These are phyloP conservation scores for Anagrus nilaparvatae DNA, from an alignment of 1,140 invertebrate genomes.

Conservation along the genomic window DNA sequence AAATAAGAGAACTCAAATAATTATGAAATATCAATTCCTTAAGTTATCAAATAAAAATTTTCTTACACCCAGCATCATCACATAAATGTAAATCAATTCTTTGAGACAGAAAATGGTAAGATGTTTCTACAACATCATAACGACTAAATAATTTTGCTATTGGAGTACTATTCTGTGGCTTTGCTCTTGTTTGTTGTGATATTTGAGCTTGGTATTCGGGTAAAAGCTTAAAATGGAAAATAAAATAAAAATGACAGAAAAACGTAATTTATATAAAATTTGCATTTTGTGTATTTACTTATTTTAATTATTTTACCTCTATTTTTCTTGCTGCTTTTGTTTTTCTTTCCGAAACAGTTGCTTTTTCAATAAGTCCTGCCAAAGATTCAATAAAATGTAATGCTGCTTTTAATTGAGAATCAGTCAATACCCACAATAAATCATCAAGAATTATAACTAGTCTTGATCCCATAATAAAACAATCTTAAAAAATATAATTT, in stretches of 20 bases:
- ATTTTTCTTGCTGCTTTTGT: conserved; percentile 83
- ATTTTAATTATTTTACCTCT: conserved; percentile 47
- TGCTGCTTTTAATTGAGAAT: conserved; percentile 91
- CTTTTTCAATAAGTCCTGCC: conserved; percentile 71
- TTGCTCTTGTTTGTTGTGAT: conserved; percentile 51
- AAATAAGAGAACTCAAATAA: conserved; percentile 12
- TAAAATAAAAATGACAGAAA: neutral
- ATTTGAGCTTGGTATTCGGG: conserved; percentile 73
- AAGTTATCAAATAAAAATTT: conserved; percentile 4
- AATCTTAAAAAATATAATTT: conserved; percentile 57
- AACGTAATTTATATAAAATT: conserved; percentile 9
- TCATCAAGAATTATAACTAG: conserved; percentile 91
- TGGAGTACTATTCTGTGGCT: conserved; percentile 34
- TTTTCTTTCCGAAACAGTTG: conserved; percentile 71
- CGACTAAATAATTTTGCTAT: conserved; percentile 66
- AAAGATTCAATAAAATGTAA: conserved; percentile 89
- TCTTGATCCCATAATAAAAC: conserved; percentile 83
- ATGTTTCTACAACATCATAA: conserved; percentile 94
- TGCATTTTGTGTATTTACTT: conserved; percentile 4
- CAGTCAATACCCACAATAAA: conserved; percentile 94
- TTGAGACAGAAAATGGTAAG: conserved; percentile 91
- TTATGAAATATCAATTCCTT: conserved; percentile 4
- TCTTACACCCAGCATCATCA: conserved; percentile 81
- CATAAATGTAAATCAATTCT: conserved; percentile 94
- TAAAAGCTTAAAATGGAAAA: conserved; percentile 47